These are phyloP conservation scores for Fukomys damarensis DNA, from an alignment of 2,113 vertebrate species.

Conservation along the genomic window DNA sequence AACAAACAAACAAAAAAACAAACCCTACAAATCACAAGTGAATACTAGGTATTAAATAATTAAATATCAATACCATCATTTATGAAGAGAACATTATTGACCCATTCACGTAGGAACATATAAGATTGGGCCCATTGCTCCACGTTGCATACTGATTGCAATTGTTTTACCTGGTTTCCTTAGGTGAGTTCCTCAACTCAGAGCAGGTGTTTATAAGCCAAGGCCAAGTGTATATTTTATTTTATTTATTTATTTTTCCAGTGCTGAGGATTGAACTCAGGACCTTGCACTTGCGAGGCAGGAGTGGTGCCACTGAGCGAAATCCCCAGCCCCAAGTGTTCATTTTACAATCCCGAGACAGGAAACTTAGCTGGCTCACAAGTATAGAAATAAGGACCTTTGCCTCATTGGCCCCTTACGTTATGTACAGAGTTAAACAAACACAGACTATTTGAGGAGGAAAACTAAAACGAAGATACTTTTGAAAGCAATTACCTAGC, in stretches of 20 bases:
- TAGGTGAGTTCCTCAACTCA: background rate
- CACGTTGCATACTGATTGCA: background rate
- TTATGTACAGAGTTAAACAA: background rate
- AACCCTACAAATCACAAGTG: too few species aligned
- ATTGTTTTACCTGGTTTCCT: background rate
- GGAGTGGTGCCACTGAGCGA: too few species aligned
- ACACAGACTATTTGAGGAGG: background rate
- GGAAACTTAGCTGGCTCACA: background rate
- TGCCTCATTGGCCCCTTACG: background rate
- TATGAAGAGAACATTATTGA: background rate
- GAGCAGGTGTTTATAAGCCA: conserved; percentile 26
- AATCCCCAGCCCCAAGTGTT: background rate
- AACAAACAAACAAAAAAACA: too few species aligned
- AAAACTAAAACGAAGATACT: background rate
- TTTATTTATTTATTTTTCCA: too few species aligned
- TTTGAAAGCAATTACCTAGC: background rate
- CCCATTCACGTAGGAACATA: background rate
- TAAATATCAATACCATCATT: fast-evolving
- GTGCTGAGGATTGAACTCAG: too few species aligned
- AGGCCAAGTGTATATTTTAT: background rate
- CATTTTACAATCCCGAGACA: background rate
- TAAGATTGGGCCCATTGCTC: background rate
- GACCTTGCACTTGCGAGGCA: too few species aligned
- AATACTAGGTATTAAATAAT: fast-evolving
- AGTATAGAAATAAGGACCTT: background rate